Evolutionary conservation across 2,797 vertebrate species (phyloP), one percentile per base, ranked within the genome.

Genomic region (Scomberomorus guttatus): DNA sequence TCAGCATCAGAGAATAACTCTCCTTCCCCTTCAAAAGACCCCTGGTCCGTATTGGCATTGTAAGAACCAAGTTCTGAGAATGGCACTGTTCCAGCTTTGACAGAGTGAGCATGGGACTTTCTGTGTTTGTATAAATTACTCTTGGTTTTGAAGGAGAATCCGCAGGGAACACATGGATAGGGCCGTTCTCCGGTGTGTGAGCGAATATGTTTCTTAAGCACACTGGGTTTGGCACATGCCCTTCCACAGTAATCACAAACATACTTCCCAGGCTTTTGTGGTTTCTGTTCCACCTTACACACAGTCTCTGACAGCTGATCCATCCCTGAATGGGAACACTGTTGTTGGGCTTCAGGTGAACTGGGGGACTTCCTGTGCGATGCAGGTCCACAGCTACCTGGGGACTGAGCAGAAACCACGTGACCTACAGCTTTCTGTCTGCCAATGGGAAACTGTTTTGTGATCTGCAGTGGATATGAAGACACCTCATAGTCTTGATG

Each of bases 121-220:
- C 98, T 96, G 95, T 99, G 98, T 96, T 99, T 99, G 94, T 99
- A 99, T 80, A 99, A 95, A 93, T 99, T 99, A 91, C 98, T 99
- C 94, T 99, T 99, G 0, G 98, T 99, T 96, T 99, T 99, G 92
- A 99, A 99, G 67, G 98, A 99, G 93, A 99, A 99, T 62, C 98
- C 98, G 64, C 98, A 99, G 61, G 98, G 98, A 85, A 98, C 92
- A 82, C 98, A 99, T 0, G 98, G 98, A 80, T 99, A 99, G 0
- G 98, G 98, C 79, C 98, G 95, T 85, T 99, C 98, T 20, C 98
- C 98, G 0, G 98, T 99, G 77, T 99, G 98, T 63, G 98, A 99
- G 80, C 98, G 95, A 93, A 99, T 99, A 85, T 99, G 98, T 91
- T 99, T 99, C 90, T 99, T 99, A 32, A 99, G 96, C 87, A 99